These are phyloP conservation scores for Gopherus evgoodei DNA, from an alignment of 2,113 vertebrate genomes.

Conservation along the genomic window DNA sequence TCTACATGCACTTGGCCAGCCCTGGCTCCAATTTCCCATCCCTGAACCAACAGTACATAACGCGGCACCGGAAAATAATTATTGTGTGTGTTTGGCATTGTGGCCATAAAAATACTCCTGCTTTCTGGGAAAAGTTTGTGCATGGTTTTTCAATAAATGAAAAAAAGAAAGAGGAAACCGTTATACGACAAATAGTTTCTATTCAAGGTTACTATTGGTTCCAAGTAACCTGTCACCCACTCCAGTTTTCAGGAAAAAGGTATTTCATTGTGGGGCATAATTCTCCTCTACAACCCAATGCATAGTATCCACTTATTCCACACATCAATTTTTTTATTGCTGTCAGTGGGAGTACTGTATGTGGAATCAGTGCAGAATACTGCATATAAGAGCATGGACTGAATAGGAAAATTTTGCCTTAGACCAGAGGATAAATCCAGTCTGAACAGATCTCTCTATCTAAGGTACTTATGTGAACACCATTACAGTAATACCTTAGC, in stretches of 20 bases:
- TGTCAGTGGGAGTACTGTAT: not conserved
- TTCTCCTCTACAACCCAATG: not conserved
- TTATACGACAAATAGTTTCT: not conserved
- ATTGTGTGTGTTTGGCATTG: not conserved
- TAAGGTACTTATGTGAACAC: not conserved
- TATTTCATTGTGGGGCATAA: not conserved
- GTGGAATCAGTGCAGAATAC: not conserved
- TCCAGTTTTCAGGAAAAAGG: not conserved
- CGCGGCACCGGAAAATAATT: not conserved
- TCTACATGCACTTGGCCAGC: not conserved
- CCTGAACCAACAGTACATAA: not conserved
- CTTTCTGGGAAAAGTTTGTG: not conserved
- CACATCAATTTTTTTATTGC: not conserved
- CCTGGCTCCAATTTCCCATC: not conserved
- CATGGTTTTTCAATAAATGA: not conserved
- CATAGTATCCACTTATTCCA: not conserved
- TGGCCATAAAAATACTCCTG: not conserved
- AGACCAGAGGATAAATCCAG: not conserved
- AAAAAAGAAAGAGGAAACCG: not conserved
- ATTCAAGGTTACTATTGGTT: not conserved
- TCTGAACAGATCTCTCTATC: not conserved
- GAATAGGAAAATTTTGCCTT: not conserved
- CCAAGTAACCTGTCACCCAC: not conserved
- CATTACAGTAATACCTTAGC: not conserved
- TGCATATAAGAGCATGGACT: not conserved